Percentiles rank a stretch among this genome's conserved stretches.
Evolutionary conservation across 2,888 invertebrate genomes (phyloP).

Genomic region (Arenicola marina): DNA sequence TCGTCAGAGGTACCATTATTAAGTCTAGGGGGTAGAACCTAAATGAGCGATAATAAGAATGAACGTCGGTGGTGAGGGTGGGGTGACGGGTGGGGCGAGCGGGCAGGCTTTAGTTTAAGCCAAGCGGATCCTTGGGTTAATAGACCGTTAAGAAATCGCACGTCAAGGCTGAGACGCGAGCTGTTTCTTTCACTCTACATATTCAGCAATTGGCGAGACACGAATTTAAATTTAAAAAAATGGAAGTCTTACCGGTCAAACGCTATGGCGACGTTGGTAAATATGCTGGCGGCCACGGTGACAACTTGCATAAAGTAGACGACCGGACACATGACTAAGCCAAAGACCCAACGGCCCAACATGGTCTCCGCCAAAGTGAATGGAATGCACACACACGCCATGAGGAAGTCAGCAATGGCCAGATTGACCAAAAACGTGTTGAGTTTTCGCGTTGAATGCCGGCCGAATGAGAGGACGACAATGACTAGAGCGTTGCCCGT

Average conservation of each 20-base stretch:
- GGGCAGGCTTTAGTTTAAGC: too few species aligned
- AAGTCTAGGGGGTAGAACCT: too few species aligned
- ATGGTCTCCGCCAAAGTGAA: constrained; percentile 61
- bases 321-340: constrained; percentile 58
- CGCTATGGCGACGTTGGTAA: constrained; percentile 35
- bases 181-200: too few species aligned
- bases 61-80: too few species aligned
- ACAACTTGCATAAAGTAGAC: constrained; percentile 44
- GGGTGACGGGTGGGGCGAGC: too few species aligned
- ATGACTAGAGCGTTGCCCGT: constrained; percentile 33
- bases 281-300: constrained; percentile 30
- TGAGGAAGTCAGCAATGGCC: constrained; percentile 37
- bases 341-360: constrained; percentile 58
- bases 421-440: constrained; percentile 32
- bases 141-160: too few species aligned
- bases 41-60: too few species aligned
- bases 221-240: too few species aligned
- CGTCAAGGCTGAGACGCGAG: too few species aligned
- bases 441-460: constrained; percentile 27
- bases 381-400: constrained; percentile 39
- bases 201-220: too few species aligned
- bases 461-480: constrained; percentile 28
- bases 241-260: constrained; percentile 31
- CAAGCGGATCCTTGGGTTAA: too few species aligned
- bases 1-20: too few species aligned